Evolutionary conservation across 1,140 invertebrate genomes (phyloP), one percentile per base, ranked within the genome.

Genomic region (Drosophila athabasca): DNA sequence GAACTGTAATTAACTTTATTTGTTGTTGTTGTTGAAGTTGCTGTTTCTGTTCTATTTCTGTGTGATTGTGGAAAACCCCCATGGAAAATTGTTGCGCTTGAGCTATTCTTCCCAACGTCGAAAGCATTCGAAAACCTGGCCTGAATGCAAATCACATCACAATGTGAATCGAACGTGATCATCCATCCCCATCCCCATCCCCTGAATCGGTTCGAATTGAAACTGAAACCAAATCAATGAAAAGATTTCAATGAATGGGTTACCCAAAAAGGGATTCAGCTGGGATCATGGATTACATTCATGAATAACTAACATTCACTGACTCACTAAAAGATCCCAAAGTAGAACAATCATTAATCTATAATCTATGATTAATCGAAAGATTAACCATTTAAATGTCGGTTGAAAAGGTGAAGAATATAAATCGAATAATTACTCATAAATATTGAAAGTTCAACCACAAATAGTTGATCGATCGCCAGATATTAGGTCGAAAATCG

Each of bases 71-170:
- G 19, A 74, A 74, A 74, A 35, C 48, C 69, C 22, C 8, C 53
- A 50, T 85, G 72, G 29, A 73, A 73, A 76, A 73, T 64, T 6
- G 81, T 65, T 76, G 45, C 75, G 79, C 79, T 79, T 83, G 79
- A 74, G 44, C 51, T 39, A 11, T 39, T 39, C 43, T 69, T 57
- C 51, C 67, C 58, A 26, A 41, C 8, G 43, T 62, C 52, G 17
- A 79, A 75, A 17, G 58, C 62, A 22, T 66, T n/a, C 70, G 11
- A 39, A 62, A 81, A 62, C 59, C 59, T 43, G 77, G 70, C 39
- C 70, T 59, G 43, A 66, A 76, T 50, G 51, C 41, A 15, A 50
- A 41, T 3, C 64, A 13, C 29, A 19, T 41, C 19, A 49, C 17
- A 45, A 65, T 13, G 17, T 60, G 19, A 46, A 45, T 8, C 41